phyloP scores from a whole-genome alignment of 1,140 invertebrate species.

The Acromyrmex charruanus region DNA sequence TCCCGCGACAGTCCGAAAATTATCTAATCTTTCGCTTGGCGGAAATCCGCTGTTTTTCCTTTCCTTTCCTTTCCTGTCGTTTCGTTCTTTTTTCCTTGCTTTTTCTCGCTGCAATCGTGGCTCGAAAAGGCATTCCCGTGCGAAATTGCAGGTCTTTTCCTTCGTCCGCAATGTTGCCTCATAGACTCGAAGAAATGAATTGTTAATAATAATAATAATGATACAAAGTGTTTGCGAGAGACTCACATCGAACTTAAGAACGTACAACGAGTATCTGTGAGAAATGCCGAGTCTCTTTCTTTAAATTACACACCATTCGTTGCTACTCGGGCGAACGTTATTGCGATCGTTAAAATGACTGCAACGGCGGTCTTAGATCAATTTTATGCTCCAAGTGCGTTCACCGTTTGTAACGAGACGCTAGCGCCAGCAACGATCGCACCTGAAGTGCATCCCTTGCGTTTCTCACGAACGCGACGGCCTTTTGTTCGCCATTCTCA shows the following conservation, averaged over 20 bases:
- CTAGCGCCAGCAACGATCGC: conserved; percentile 21
- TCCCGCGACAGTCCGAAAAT: conserved; percentile 36
- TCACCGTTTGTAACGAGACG: conserved; percentile 55
- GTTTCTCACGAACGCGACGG: conserved; percentile 68
- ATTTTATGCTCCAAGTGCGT: conserved; percentile 49
- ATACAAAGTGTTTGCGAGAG: background rate
- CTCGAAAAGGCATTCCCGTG: background rate
- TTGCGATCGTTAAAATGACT: conserved; percentile 34
- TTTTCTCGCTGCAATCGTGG: background rate
- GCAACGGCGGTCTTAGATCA: conserved; percentile 44
- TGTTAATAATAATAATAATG: background rate
- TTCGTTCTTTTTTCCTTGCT: background rate
- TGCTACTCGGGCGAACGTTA: background rate
- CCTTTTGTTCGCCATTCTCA: conserved; percentile 68
- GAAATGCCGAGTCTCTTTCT: background rate
- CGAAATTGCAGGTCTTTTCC: background rate
- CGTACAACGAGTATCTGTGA: background rate
- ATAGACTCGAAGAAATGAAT: background rate
- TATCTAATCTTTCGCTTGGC: conserved; percentile 26
- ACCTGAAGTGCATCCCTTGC: conserved; percentile 52
- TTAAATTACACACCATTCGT: conserved; percentile 24
- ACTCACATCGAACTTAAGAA: conserved; percentile 12
- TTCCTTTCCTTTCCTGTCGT: background rate
- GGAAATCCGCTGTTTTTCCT: conserved; percentile 23
- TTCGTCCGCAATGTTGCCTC: background rate